Conservation (phyloP, 2,888 invertebrate species). For the Erannis defoliaria region DNA sequence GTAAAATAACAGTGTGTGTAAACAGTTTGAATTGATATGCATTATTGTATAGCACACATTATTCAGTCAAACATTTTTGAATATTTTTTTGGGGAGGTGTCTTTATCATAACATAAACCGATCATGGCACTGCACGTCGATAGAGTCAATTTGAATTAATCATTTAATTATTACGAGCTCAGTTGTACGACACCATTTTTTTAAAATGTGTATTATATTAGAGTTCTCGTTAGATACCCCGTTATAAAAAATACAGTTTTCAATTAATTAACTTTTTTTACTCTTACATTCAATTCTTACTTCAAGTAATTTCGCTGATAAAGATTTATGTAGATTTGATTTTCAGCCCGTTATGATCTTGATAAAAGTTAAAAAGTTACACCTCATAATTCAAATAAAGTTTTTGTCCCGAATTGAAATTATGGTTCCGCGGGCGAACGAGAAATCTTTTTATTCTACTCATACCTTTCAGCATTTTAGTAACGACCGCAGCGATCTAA, state of each 20-base stretch:
- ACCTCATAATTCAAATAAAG: slow-evolving; percentile 3
- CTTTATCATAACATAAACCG: too few species aligned
- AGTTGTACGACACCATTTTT: neutral
- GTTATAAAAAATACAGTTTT: slow-evolving; percentile 5
- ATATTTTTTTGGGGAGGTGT: too few species aligned
- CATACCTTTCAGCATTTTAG: too few species aligned
- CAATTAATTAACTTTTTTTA: neutral
- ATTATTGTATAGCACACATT: too few species aligned
- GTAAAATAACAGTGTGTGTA: too few species aligned
- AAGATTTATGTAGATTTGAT: slow-evolving; percentile 21
- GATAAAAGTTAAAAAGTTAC: slow-evolving; percentile 3
- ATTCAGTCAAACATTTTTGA: too few species aligned
- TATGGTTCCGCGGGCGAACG: slow-evolving; percentile 1
- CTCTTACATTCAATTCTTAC: slow-evolving; percentile 1
- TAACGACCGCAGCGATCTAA: too few species aligned
- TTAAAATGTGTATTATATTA: neutral
- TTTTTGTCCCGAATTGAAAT: slow-evolving; percentile 4
- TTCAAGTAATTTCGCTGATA: slow-evolving; percentile 11
- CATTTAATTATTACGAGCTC: neutral
- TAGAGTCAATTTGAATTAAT: too few species aligned
- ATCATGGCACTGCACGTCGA: too few species aligned
- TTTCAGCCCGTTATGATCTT: slow-evolving; percentile 23
- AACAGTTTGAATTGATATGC: too few species aligned
- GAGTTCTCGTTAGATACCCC: neutral
- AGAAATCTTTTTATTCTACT: neutral